Evolutionary conservation across 1,140 invertebrate genomes (phyloP).

Genomic region (Cydia strobilella): DNA sequence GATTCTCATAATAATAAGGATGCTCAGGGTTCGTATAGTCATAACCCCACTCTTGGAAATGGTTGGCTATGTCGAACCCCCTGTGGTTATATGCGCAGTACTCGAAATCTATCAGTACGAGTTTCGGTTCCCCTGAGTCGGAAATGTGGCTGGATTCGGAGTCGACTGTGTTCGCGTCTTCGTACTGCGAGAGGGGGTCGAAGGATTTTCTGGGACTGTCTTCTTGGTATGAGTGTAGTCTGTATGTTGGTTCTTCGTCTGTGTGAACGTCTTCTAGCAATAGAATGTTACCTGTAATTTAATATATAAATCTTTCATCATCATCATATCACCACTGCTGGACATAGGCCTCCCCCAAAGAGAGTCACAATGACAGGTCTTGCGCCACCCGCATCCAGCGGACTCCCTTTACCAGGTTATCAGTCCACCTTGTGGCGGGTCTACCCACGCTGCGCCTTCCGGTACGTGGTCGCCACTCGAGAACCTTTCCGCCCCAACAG

Average conservation of each 20-base stretch:
- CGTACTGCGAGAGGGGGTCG: slow-evolving; percentile 45
- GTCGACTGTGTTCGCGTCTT: slow-evolving; percentile 67
- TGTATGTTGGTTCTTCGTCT: slow-evolving; percentile 51
- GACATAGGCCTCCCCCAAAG: no score
- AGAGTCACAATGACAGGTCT: no score
- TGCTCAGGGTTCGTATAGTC: slow-evolving; percentile 90
- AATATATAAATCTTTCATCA: no score
- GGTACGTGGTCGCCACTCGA: no score
- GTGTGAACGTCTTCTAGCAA: slow-evolving; percentile 76
- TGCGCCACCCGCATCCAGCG: no score
- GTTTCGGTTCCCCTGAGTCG: slow-evolving; percentile 81
- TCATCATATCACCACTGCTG: no score
- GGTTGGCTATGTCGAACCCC: slow-evolving; percentile 97
- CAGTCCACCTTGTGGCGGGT: no score
- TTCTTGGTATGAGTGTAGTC: slow-evolving; percentile 35
- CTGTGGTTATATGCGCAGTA: slow-evolving; percentile 94
- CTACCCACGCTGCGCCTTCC: no score
- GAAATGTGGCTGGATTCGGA: slow-evolving; percentile 62
- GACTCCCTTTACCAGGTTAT: no score
- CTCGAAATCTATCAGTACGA: slow-evolving; percentile 95
- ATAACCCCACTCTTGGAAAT: slow-evolving; percentile 97
- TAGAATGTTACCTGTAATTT: slow-evolving; percentile 79
- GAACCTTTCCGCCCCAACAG: no score
- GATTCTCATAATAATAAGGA: slow-evolving; percentile 88
- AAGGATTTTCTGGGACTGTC: slow-evolving; percentile 34